Conservation (phyloP, 2,113 vertebrate genomes). For the Abramis brama region DNA sequence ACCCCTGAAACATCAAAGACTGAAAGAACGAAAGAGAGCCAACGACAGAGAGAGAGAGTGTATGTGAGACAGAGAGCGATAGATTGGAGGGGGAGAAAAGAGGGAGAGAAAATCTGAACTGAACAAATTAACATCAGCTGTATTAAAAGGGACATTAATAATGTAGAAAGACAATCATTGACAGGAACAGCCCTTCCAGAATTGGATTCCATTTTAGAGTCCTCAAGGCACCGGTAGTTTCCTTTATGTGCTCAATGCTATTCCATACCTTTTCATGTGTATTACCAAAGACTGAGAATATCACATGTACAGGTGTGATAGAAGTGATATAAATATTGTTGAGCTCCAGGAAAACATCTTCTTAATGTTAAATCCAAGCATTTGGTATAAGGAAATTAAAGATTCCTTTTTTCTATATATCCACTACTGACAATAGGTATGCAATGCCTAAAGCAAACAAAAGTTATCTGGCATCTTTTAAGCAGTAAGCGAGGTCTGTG, state of each 20-base stretch:
- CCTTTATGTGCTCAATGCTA: not conserved
- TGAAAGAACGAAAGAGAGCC: constrained; percentile 27
- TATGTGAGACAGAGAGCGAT: not conserved
- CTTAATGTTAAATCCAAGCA: not conserved
- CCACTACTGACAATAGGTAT: not conserved
- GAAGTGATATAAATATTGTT: not conserved
- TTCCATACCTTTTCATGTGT: constrained; percentile 8
- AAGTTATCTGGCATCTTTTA: not conserved
- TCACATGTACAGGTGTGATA: not conserved
- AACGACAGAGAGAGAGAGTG: not conserved
- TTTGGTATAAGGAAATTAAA: not conserved
- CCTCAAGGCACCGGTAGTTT: not conserved
- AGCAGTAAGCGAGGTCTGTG: constrained; percentile 16
- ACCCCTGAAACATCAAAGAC: constrained; percentile 62
- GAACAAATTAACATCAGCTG: constrained; percentile 22
- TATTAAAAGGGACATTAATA: constrained; percentile 26
- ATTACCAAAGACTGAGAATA: constrained; percentile 7
- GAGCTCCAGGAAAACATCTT: not conserved
- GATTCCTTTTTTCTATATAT: not conserved
- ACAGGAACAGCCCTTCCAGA: constrained; percentile 13
- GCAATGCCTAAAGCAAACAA: not conserved
- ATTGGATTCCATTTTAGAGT: constrained; percentile 1
- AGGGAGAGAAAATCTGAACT: constrained; percentile 18
- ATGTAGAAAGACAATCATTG: constrained; percentile 27
- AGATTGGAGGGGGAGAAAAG: not conserved